Percentiles rank a stretch among this genome's conserved stretches.
phyloP scores from a whole-genome alignment of 2,113 vertebrate species.

The Notiomystis cincta region DNA sequence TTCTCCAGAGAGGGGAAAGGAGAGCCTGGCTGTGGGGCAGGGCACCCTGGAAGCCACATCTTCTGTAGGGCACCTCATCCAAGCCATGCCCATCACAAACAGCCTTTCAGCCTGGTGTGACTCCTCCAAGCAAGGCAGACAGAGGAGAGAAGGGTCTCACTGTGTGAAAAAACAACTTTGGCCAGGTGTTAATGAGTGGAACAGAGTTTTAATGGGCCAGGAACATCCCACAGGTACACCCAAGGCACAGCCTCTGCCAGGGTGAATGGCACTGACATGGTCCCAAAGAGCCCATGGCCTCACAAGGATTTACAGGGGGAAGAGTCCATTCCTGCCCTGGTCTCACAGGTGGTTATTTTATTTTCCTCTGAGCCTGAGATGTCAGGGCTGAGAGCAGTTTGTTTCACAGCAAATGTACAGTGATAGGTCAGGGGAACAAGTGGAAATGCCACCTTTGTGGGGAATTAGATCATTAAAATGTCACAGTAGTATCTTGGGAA shows the following conservation, averaged over 20 bases:
- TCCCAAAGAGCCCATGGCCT: not conserved
- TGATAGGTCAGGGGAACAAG: constrained; percentile 1
- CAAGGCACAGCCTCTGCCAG: not conserved
- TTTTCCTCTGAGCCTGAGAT: not conserved
- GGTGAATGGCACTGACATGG: rapidly evolving
- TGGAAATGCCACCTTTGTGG: constrained; percentile 41
- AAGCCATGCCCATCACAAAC: not conserved
- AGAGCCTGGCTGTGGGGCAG: not conserved
- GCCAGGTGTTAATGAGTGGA: not conserved
- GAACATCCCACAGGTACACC: not conserved
- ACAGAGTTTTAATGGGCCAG: not conserved
- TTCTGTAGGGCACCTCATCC: not conserved
- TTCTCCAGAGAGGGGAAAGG: not conserved
- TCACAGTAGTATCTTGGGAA: constrained; percentile 1
- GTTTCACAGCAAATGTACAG: not conserved
- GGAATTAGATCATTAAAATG: constrained; percentile 52
- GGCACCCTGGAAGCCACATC: not conserved
- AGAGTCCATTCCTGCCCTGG: not conserved
- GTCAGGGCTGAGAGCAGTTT: constrained; percentile 9
- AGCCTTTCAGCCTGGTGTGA: not conserved
- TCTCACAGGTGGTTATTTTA: not conserved
- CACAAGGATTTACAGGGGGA: not conserved
- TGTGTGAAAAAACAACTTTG: not conserved
- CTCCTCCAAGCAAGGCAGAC: not conserved
- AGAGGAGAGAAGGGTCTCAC: not conserved